Percentiles rank a stretch among this genome's conserved stretches.
These are phyloP conservation scores for Sebastes iracundus DNA, from an alignment of 2,797 vertebrate species.

Conservation along the genomic window DNA sequence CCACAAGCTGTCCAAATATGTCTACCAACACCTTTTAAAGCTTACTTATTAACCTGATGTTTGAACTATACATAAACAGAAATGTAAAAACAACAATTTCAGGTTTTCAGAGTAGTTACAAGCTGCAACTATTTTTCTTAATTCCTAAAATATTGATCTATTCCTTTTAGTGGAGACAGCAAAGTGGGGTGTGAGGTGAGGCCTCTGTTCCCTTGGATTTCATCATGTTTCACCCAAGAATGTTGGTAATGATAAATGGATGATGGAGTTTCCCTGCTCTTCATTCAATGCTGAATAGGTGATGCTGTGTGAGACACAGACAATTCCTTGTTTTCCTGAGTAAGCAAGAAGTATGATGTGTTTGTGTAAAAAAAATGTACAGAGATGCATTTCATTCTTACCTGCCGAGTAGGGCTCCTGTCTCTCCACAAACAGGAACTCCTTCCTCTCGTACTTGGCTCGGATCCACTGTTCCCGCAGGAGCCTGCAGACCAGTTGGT, in stretches of 20 bases:
- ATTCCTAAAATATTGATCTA: neutral
- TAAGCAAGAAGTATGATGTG: neutral
- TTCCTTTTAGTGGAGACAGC: neutral
- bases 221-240: constrained; percentile 4
- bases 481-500: constrained; percentile 78
- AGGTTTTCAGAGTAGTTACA: neutral
- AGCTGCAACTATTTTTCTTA: neutral
- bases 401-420: constrained; percentile 95
- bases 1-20: too few relatives aligned
- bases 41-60: neutral
- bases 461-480: constrained; percentile 93
- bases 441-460: constrained; percentile 92
- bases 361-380: neutral
- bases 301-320: neutral
- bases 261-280: neutral
- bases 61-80: neutral
- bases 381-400: constrained; percentile 49
- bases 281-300: constrained; percentile 5
- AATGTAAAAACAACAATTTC: neutral
- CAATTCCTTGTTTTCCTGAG: neutral
- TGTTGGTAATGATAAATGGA: constrained; percentile 12
- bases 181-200: neutral
- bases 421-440: constrained; percentile 86
- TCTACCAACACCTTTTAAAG: neutral
- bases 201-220: neutral